phyloP scores from a whole-genome alignment of 2,113 vertebrate genomes.

The Procapra przewalskii region DNA sequence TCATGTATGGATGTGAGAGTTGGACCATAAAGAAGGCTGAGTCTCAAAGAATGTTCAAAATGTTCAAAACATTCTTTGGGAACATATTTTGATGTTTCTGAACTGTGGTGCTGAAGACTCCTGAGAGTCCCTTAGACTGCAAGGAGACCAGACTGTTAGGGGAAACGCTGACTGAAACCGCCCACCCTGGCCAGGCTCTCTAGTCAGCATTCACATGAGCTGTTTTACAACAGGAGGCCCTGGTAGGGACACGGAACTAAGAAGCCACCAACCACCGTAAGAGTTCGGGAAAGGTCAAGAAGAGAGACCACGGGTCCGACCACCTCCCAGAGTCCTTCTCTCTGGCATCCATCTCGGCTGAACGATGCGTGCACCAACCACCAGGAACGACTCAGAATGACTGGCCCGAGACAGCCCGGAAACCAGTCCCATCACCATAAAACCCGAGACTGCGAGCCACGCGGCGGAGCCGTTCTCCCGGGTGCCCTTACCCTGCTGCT shows the following conservation, averaged over 20 bases:
- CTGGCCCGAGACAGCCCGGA: not conserved
- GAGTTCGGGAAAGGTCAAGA: not conserved
- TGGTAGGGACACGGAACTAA: rapidly evolving
- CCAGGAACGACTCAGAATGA: not conserved
- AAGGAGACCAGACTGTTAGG: not conserved
- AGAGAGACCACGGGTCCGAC: rapidly evolving
- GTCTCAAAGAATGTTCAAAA: not conserved
- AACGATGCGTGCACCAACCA: rapidly evolving
- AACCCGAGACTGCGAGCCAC: not conserved
- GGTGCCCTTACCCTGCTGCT: not conserved
- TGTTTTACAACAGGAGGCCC: not conserved
- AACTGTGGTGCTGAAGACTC: not conserved
- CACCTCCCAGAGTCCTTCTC: not conserved
- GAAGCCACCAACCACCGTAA: not conserved
- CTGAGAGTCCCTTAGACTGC: not conserved
- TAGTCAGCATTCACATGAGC: rapidly evolving
- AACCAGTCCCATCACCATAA: not conserved
- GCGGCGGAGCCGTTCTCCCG: not conserved
- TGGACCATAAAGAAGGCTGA: not conserved
- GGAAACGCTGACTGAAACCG: not conserved
- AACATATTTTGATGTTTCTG: not conserved
- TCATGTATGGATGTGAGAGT: not conserved
- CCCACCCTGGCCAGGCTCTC: not conserved
- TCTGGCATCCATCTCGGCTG: not conserved
- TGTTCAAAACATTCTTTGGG: too few relatives aligned